These are phyloP conservation scores for Antedon mediterranea DNA, from an alignment of 53 echinoderm and acorn worm species.

Conservation along the genomic window DNA sequence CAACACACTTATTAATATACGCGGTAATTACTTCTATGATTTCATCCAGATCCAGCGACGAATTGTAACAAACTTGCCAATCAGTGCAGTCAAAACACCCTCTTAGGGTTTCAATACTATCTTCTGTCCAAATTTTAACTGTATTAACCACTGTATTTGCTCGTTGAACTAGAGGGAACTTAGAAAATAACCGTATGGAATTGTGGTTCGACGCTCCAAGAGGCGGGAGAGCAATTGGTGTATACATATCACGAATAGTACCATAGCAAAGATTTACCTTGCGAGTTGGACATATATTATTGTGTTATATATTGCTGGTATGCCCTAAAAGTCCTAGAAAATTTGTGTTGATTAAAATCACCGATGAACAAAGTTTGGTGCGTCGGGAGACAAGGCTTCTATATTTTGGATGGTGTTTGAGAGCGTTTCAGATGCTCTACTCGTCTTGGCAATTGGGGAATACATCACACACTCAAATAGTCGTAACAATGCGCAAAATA, in stretches of 20 bases:
- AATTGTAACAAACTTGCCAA: constrained; percentile 12
- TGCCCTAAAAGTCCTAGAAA: no score
- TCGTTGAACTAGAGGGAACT: neutral
- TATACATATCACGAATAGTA: constrained; percentile 12
- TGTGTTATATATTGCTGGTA: no score
- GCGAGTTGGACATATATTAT: no score
- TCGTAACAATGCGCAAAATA: no score
- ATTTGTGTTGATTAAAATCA: no score
- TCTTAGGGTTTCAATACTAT: neutral
- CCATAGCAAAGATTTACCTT: no score
- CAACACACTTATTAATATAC: constrained; percentile 21
- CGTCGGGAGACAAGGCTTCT: no score
- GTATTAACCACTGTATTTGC: neutral
- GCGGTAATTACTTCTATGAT: constrained; percentile 9
- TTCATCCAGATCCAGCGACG: constrained; percentile 5
- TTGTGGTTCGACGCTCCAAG: constrained; percentile 25
- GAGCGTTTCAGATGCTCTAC: no score
- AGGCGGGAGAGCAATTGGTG: neutral
- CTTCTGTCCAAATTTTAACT: constrained; percentile 4
- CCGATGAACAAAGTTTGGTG: no score
- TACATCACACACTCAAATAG: no score
- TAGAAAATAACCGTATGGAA: constrained; percentile 4
- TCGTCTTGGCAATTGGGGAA: no score
- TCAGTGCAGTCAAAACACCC: constrained; percentile 19
- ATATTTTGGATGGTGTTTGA: no score